Evolutionary conservation across 2,888 invertebrate genomes (phyloP).

Genomic region (Acanthacorydalis orientalis): DNA sequence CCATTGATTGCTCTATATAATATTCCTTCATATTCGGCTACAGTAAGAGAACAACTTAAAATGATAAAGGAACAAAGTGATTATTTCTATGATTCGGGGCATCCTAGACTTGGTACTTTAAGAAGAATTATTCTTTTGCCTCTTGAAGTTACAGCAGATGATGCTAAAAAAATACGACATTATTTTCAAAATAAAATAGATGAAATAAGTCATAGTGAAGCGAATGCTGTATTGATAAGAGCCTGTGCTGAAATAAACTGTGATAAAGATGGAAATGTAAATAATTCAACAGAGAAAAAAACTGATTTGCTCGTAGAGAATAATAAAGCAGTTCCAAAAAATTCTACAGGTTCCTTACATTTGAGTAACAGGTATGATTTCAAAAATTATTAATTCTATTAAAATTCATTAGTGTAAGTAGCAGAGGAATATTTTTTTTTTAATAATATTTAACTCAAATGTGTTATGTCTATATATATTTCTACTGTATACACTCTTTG

Average conservation of each 20-base stretch:
- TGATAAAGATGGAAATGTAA: not conserved
- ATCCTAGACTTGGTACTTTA: conserved; percentile 45
- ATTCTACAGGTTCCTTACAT: too few species aligned
- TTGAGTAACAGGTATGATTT: too few species aligned
- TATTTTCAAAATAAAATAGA: conserved; percentile 45
- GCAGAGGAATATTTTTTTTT: too few species aligned
- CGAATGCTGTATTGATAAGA: conserved; percentile 64
- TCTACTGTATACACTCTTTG: too few species aligned
- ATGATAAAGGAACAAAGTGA: conserved; percentile 36
- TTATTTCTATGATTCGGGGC: conserved; percentile 39
- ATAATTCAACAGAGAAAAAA: not conserved
- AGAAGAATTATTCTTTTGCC: conserved; percentile 63
- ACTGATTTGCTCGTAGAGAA: not conserved
- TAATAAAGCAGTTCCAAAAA: too few species aligned
- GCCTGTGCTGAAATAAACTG: conserved; percentile 30
- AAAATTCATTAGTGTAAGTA: too few species aligned
- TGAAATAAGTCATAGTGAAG: conserved; percentile 58
- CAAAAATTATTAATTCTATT: not conserved
- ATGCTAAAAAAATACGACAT: conserved; percentile 42
- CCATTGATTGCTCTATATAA: conserved; percentile 71
- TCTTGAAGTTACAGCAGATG: conserved; percentile 47
- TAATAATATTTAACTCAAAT: not conserved
- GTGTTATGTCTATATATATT: too few species aligned
- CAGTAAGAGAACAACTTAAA: conserved; percentile 50
- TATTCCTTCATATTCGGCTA: conserved; percentile 45